Evolutionary conservation across 2,113 vertebrate species (phyloP).

Genomic region (Morone chrysops): DNA sequence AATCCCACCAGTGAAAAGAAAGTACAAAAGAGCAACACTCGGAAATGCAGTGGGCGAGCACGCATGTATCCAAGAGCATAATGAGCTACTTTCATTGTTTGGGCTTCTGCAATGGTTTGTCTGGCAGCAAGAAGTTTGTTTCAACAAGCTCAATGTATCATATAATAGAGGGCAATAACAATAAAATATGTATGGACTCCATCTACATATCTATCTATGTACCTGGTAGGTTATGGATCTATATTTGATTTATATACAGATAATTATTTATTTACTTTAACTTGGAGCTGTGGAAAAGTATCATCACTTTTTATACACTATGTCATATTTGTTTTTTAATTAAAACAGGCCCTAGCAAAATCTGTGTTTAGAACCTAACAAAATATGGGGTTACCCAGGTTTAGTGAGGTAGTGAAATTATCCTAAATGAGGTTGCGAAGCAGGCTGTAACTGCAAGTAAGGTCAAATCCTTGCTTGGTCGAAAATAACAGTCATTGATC

Average conservation of each 20-base stretch:
- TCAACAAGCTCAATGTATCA: conserved; percentile 56
- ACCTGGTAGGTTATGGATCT: not conserved
- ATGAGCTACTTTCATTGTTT: conserved; percentile 80
- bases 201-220: not conserved
- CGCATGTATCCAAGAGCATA: conserved; percentile 75
- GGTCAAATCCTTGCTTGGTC: conserved; percentile 28
- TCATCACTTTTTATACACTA: not conserved
- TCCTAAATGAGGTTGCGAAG: conserved; percentile 13
- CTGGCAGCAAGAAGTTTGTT: conserved; percentile 47
- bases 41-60: conserved; percentile 71
- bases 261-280: not conserved
- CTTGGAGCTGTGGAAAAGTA: not conserved
- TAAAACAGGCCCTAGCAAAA: not conserved
- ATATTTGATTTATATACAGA: not conserved
- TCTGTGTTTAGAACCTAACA: not conserved
- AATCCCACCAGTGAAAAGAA: conserved; percentile 76
- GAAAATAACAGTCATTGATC: conserved; percentile 51
- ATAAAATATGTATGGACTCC: conserved; percentile 1
- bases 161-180: conserved; percentile 32
- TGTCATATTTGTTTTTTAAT: not conserved
- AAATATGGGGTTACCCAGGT: not conserved
- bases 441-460: conserved; percentile 24
- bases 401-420: not conserved
- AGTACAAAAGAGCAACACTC: conserved; percentile 76
- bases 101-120: conserved; percentile 50